Base-by-base conservation (phyloP, 53 echinoderm and acorn worm genomes). In the Patiria pectinifera region DNA sequence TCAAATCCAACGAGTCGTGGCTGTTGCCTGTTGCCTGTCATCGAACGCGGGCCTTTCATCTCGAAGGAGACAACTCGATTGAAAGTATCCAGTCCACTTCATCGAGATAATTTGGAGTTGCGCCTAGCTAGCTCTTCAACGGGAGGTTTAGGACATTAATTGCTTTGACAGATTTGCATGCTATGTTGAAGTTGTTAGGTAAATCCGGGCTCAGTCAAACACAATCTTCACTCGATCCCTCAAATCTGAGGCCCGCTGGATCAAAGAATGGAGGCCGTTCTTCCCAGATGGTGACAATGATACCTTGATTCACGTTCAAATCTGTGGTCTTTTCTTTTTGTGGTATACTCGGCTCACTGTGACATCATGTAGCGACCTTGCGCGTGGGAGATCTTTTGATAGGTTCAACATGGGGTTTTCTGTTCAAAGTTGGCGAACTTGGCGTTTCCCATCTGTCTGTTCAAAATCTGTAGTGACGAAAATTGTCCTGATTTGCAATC, bases 201-300 rank as follows among this genome's bases (percentile, higher is more conserved):
- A 74, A 74, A 74, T 74, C 74, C 23, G 22, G 24, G 74, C 74
- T 74, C 74, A 74, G 24, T 74, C 74, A 74, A 74, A 74, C 74
- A 22, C 74, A 74, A 74, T 74, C 74, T 74, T 74, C 74, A 23
- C 22, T 74, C 15, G 66, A 74, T 74, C 74, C 74, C 11, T 23
- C 19, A 74, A 23, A 74, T 74, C 24, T 23, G 5, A 74, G 22
- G 24, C 21, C 2, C 66, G 10, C 15, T 18, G 22, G 74, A 74
- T n/a, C 24, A 74, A 24, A 74, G 74, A 23, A 74, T 23, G 74
- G 18, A 23, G 74, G 74, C 11, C 24, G 74, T 74, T n/a, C 24
- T 74, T 74, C 24, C 74, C 74, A 74, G 74, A 24, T 74, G 24
- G 9, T 15, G 66, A 0, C 19, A 18, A 18, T 3, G 66, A 66